Evolutionary conservation across 1,140 invertebrate genomes (phyloP).

Genomic region (Cephus cinctus): DNA sequence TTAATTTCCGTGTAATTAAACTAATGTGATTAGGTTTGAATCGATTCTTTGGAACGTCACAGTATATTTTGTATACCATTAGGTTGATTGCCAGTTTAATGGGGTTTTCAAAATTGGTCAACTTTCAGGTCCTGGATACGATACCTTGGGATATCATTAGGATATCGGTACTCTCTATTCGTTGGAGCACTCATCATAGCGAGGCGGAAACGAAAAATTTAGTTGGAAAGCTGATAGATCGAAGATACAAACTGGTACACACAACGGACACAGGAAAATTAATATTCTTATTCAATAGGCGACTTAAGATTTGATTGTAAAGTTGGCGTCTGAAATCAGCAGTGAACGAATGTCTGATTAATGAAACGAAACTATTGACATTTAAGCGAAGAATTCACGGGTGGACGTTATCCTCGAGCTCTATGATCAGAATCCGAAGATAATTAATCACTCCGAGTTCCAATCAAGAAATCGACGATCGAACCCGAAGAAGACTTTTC

Average conservation of each 20-base stretch:
- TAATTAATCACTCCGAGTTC: no score
- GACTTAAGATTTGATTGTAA: slow-evolving; percentile 36
- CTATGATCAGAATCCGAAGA: no score
- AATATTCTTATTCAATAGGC: slow-evolving; percentile 46
- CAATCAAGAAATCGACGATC: no score
- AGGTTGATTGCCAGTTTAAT: not conserved
- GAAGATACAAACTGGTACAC: slow-evolving; percentile 40
- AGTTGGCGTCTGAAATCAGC: not conserved
- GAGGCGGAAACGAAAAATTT: slow-evolving; percentile 43
- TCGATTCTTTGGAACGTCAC: no score
- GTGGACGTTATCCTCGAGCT: no score
- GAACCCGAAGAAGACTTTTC: no score
- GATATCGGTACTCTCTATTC: slow-evolving; percentile 50
- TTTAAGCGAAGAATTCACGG: no score
- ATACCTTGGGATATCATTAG: slow-evolving; percentile 51
- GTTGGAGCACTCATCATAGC: slow-evolving; percentile 45
- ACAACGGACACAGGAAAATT: slow-evolving; percentile 39
- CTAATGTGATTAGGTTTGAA: not conserved
- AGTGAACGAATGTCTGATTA: not conserved
- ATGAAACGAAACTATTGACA: no score
- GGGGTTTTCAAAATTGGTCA: not conserved
- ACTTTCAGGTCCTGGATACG: slow-evolving; percentile 49
- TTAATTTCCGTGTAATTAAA: not conserved
- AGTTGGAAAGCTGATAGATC: slow-evolving; percentile 41
- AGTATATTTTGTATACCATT: no score